Evolutionary conservation across 2,797 vertebrate genomes (phyloP), one percentile per base, ranked within the genome.

Genomic region (Kryptolebias ocellatus): DNA sequence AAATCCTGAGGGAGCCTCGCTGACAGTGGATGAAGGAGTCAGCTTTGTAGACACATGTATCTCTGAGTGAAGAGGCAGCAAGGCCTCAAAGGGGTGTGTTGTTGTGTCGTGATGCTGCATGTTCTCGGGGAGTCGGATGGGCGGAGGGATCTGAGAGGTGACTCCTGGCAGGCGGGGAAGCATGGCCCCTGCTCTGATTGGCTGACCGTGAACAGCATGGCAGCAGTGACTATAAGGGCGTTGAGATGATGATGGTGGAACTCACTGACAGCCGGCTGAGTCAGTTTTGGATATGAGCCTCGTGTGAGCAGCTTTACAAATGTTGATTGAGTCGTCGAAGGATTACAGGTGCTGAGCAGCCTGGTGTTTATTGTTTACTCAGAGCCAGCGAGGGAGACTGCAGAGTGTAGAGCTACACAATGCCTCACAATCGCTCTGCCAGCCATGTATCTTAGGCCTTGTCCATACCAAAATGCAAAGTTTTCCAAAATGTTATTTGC

Each of bases 241-340:
- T 42, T 0, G 49, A 66, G 79, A 82, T 63, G 80, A 77, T 77
- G 83, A 70, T 24, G 52, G 28, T 18, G 50, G 58, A 67, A 49
- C 72, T 72, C 34, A 1, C 64, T 72, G 76, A 76, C 78, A 74
- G 83, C 69, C 16, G 31, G 68, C 79, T 70, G 81, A 81, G 77
- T 89, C 83, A 61, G 57, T 85, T 78, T 72, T 81, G 79, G 75
- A 83, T 34, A 16, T 17, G 2, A 81, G 76, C 76, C 87, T 86
- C 75, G 63, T 84, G 76, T 83, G 86, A 80, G 63, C 81, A 74
- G 85, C 84, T 92, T 90, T 88, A 86, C 82, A 89, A 90, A 86
- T 91, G 90, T 92, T 92, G 92, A 93, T 89, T 89, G 84, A 93
- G 85, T 85, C 77, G 83, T 89, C 64, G 86, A 78, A 81, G 79